Evolutionary conservation across 2,113 vertebrate species (phyloP).

Genomic region (Spheniscus mendiculus): DNA sequence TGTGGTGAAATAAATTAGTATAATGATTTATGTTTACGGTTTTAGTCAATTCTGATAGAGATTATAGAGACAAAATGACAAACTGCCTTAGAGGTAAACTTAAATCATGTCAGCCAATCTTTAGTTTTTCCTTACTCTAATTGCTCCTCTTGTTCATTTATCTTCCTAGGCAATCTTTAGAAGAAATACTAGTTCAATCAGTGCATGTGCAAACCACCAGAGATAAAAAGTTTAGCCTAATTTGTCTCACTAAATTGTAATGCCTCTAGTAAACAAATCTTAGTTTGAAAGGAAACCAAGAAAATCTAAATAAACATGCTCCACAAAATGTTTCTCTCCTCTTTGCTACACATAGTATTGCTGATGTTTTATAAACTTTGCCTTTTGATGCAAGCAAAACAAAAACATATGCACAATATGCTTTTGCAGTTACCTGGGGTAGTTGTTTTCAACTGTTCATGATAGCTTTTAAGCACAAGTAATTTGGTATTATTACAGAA

Average conservation of each 20-base stretch:
- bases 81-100: slow-evolving; percentile 83
- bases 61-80: slow-evolving; percentile 90
- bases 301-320: slow-evolving; percentile 73
- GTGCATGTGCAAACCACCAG: slow-evolving; percentile 82
- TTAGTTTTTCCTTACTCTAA: slow-evolving; percentile 90
- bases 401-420: background rate
- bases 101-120: slow-evolving; percentile 90
- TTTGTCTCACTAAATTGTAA: slow-evolving; percentile 88
- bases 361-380: background rate
- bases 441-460: background rate
- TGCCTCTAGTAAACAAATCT: slow-evolving; percentile 82
- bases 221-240: slow-evolving; percentile 89
- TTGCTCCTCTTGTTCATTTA: slow-evolving; percentile 86
- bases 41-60: slow-evolving; percentile 92
- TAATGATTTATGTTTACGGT: slow-evolving; percentile 90
- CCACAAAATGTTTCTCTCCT: slow-evolving; percentile 41
- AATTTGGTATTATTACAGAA: background rate
- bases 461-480: background rate
- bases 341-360: slow-evolving; percentile 1
- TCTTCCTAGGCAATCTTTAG: slow-evolving; percentile 86
- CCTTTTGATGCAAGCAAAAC: background rate
- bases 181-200: slow-evolving; percentile 90
- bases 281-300: slow-evolving; percentile 74
- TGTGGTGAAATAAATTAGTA: slow-evolving; percentile 88
- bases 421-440: accelerated